Evolutionary conservation across 2,113 vertebrate genomes (phyloP).

Genomic region (Canis aureus): DNA sequence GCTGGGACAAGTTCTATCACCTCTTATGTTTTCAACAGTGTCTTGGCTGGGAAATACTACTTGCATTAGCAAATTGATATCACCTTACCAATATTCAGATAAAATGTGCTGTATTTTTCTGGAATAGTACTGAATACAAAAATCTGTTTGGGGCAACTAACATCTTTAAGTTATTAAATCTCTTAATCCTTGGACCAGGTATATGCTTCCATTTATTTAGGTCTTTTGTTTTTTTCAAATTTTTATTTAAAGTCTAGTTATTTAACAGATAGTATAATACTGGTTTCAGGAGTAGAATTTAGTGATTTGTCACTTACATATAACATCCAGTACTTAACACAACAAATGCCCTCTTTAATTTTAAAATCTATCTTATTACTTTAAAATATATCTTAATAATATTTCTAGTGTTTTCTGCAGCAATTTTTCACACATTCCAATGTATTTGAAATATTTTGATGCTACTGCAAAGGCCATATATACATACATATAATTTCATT

Average conservation of each 20-base stretch:
- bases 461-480: neutral
- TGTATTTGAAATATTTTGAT: neutral
- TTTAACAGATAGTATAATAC: neutral
- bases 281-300: neutral
- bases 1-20: neutral
- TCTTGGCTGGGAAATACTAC: neutral
- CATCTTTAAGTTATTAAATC: neutral
- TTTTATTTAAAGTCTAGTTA: neutral
- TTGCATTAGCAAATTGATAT: neutral
- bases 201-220: neutral
- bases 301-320: neutral
- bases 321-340: neutral
- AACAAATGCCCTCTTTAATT: neutral
- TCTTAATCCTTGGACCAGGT: neutral
- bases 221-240: neutral
- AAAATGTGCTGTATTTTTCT: conserved; percentile 8
- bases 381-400: neutral
- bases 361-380: neutral
- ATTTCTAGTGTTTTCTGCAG: neutral
- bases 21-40: neutral
- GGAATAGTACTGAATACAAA: neutral
- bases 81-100: neutral
- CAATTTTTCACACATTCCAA: neutral
- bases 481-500: neutral
- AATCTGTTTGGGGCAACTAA: neutral